Base-by-base conservation (phyloP, 2,888 invertebrate species). In the Nectonema munidae region DNA sequence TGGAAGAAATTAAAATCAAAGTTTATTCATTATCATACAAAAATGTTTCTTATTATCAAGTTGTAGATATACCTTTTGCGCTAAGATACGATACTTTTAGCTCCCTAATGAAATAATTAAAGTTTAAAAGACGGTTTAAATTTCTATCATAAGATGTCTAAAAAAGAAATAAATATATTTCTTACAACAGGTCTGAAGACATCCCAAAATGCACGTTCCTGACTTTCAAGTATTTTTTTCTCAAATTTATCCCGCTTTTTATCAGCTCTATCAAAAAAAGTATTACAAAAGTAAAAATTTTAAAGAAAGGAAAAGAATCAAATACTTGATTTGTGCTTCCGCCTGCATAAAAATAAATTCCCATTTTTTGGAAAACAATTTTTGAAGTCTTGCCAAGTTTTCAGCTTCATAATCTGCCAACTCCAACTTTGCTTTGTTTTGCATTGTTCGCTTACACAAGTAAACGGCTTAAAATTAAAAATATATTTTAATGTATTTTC, bases 281-380 rank as follows among this genome's bases (percentile, higher is more conserved):
- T 33, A 21, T 3, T 20, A 17, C 5, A 13, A 17, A 16, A 16
- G 19, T 6, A 17, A 18, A 35, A 18, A 34, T 35, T 13, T 9
- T 9, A 14, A 35, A 9, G 11, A 5, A 35, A 13, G 17, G 6
- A 35, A 35, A 5, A 5, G 35, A n/a, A 21, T 38, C 17, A 18
- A 44, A 52, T 48, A 61, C 61, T 81, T 71, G 49, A 70, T 71
- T 54, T 74, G 73, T 1, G 74, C 72, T 53, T 74, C 73, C 3
- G 73, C 95, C 60, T 95, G 95, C 86, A 95, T 86, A 57, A 83
- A 89, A 49, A 95, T 89, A 54, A 95, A 89, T 60, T 95, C 95
- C 95, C 95, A 95, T 55, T 95, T 89, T 41, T 89, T 62, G 13
- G 79, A 79, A 59, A 95, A 89, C 76, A 89, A 83, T 60, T 89